A percentile compares a stretch with the other conserved stretches of the same genome.
Evolutionary conservation across 1,140 invertebrate species (phyloP).

Genomic region (Mycetomoellerius zeteki): DNA sequence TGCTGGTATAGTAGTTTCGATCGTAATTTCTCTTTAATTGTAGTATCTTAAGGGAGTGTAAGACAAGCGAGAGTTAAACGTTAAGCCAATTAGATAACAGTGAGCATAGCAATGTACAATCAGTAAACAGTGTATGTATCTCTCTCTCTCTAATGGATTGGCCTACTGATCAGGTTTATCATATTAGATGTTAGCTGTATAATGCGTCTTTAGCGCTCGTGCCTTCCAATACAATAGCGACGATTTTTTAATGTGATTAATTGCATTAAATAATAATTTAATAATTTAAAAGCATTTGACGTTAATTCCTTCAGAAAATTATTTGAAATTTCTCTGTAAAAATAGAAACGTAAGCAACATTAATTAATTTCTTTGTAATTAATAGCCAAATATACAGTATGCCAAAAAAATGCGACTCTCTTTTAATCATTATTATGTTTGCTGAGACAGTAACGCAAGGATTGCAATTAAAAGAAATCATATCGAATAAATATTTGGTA

Average conservation of each 20-base stretch:
- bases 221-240: background rate
- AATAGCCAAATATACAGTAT: no score
- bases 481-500: no score
- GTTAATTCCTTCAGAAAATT: background rate
- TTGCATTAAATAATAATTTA: background rate
- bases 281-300: background rate
- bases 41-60: constrained; percentile 33
- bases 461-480: no score
- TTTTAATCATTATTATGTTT: no score
- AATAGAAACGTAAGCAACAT: background rate
- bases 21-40: constrained; percentile 44
- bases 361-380: constrained; percentile 12
- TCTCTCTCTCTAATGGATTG: constrained; percentile 60
- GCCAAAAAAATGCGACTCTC: no score
- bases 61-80: constrained; percentile 60
- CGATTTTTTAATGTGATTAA: background rate
- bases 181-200: constrained; percentile 11
- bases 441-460: no score
- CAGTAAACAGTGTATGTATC: constrained; percentile 64
- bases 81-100: constrained; percentile 60
- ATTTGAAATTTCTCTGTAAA: background rate
- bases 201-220: background rate
- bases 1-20: background rate
- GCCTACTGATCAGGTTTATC: constrained; percentile 69
- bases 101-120: constrained; percentile 61